Conservation (phyloP, 2,797 vertebrate genomes). For the Coilia nasus region DNA sequence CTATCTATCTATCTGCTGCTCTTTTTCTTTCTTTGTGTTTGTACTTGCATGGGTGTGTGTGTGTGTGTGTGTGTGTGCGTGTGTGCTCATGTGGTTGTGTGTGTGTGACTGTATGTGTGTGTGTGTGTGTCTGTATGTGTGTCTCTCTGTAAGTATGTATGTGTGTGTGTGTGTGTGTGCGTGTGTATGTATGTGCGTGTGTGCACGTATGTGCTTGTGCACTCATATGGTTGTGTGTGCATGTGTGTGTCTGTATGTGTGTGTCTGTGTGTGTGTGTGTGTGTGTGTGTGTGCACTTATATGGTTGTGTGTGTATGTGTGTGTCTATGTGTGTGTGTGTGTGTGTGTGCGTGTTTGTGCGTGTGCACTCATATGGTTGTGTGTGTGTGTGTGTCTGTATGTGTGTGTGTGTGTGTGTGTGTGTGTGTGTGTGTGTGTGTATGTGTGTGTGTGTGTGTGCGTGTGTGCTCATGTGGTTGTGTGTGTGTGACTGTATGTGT, state of each 20-base stretch:
- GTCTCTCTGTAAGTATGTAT: too few relatives aligned
- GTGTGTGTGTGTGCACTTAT: background rate
- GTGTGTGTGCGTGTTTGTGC: background rate
- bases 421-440: constrained; percentile 16
- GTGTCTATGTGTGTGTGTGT: background rate
- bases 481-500: background rate
- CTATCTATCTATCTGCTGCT: too few relatives aligned
- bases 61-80: background rate
- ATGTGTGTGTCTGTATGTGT: background rate
- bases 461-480: too few relatives aligned
- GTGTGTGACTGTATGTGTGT: background rate
- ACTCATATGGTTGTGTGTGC: background rate
- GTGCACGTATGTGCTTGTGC: background rate
- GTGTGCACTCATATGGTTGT: background rate
- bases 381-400: background rate
- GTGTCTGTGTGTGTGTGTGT: background rate
- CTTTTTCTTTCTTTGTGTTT: too few relatives aligned
- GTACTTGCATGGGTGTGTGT: too few relatives aligned
- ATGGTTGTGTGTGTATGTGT: background rate
- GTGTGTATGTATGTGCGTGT: background rate
- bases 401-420: background rate
- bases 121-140: background rate
- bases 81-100: background rate
- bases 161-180: background rate
- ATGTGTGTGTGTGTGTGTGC: constrained; percentile 10